Base-by-base conservation (phyloP, 2,113 vertebrate species). In the Henicopernis longicauda region DNA sequence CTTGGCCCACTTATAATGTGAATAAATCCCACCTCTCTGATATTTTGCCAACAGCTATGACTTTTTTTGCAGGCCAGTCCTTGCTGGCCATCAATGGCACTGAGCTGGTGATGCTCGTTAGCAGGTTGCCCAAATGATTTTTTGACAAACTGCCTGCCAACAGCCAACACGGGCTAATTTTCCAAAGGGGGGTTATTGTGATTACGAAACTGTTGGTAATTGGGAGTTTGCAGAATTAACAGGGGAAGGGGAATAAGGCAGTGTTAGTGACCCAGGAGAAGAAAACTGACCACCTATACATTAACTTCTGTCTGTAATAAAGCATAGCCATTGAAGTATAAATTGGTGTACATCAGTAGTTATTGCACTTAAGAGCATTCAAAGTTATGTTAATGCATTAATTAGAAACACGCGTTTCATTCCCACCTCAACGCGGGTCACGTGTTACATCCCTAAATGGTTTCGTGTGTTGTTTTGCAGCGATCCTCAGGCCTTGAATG, bases 271-370 rank as follows among this genome's bases (percentile, higher is more conserved):
- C 11, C 11, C 22, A 3, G 65, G 25, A 42, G 57, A 22, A 21
- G 36, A 34, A 50, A 5, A 11, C 10, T 12, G 13, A 13, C 27
- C n/a, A 5, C 36, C 36, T 26, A 3, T 5, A 6, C 19, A 1
- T 50, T 49, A 17, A 36, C 14, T 25, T 31, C 11, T 9, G 19
- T 5, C 55, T 4, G 18, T 32, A 32, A 4, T 23, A 15, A 40
- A 50, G 26, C 23, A 0, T 6, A 10, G 29, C 20, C 22, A 0
- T 3, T 25, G 16, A 20, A 25, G 54, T 13, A 32, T 8, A n/a
- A 40, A 36, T 8, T 3, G 13, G 6, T 5, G 14, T 8, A 40
- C 6, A 1, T 40, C 67, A 21, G 6, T 67, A 45, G 9, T 1
- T n/a, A 16, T 2, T 21, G 21, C 27, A 4, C 17, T 67, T 32